Evolutionary conservation across 2,113 vertebrate genomes (phyloP), one percentile per base, ranked within the genome.

Genomic region (Progne subis): DNA sequence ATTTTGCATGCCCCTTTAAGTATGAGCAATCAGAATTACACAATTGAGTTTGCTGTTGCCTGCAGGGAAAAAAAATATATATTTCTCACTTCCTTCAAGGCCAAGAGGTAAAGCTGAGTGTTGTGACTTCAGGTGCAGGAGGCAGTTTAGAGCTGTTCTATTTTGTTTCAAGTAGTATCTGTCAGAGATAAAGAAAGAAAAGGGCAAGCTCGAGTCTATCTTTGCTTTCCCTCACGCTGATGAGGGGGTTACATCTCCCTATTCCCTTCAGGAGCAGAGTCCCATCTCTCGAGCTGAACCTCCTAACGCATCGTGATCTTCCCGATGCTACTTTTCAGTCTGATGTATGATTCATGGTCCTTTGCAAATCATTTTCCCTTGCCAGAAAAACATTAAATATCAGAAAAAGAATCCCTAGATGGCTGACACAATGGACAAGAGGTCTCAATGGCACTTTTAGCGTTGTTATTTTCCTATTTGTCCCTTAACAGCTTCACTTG

Each of bases 241-340:
- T 32, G n/a, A 61, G 24, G 8, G n/a, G 9, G 4, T 43, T 41
- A 18, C 29, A 8, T 52, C 75, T 82, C 57, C 34, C 26, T 57
- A 11, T 41, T 88, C 14, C 14, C 21, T 72, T 55, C 25, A 1
- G 9, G 46, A 79, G 81, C 31, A 11, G 24, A 60, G 56, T 23
- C n/a, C 64, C 25, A 21, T 4, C 32, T 47, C 76, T n/a, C 0
- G 1, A 69, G 23, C 23, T 16, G 57, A 79, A 76, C 17, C 16
- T 88, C 80, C 77, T 32, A 56, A 61, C 14, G 32, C 26, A 41
- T 19, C 1, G 4, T 18, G 21, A 34, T 70, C 20, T 53, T 23
- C 31, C 29, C 3, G 0, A 34, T 0, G 1, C 43, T 28, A 7
- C 53, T 55, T 55, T 74, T n/a, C 26, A n/a, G 6, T 14, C 64